Evolutionary conservation across 2,797 vertebrate species (phyloP), one percentile per base, ranked within the genome.

Genomic region (Peromyscus nudipes): DNA sequence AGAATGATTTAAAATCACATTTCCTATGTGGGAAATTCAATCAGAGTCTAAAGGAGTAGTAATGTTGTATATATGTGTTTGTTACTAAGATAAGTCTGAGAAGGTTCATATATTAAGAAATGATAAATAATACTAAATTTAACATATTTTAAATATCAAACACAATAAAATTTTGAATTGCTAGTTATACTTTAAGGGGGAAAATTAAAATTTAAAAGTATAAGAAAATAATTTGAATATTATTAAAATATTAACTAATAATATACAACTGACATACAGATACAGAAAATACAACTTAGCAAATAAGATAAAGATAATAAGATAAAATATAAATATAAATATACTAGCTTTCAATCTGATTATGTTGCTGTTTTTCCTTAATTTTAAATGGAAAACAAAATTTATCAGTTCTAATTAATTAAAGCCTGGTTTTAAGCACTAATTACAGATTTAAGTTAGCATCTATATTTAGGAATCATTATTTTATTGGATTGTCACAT

Each of bases 1-100:
- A 64, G 43, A 93, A n/a, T 19, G 62, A 5, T 95, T 96, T 84
- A 88, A 92, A 89, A 93, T 37, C 65, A 46, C 84, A 96, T 40
- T 75, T 55, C 2, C 1, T 65, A 6, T n/a, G 52, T 37, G 64
- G 87, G 87, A 69, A 85, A 21, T 31, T 89, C 37, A 94, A 31
- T 69, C 9, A 64, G 25, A 91, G 14, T n/a, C 40, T 71, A 31
- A 52, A 95, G 10, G 1, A 3, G 1, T 4, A 6, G n/a, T 75
- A 96, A 67, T 27, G 14, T 55, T 27, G 9, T 11, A n/a, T 37
- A 21, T 0, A 7, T 1, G 4, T 67, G 34, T 88, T 71, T 91
- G 1, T 87, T 84, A 8, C 57, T 16, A 11, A 2, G 34, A 21
- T 81, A 90, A 17, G 4, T 67, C 4, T 75, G 67, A 86, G 49